These are phyloP conservation scores for Pachyseris speciosa DNA, from an alignment of 64 coral and sea anemone species.

Conservation along the genomic window DNA sequence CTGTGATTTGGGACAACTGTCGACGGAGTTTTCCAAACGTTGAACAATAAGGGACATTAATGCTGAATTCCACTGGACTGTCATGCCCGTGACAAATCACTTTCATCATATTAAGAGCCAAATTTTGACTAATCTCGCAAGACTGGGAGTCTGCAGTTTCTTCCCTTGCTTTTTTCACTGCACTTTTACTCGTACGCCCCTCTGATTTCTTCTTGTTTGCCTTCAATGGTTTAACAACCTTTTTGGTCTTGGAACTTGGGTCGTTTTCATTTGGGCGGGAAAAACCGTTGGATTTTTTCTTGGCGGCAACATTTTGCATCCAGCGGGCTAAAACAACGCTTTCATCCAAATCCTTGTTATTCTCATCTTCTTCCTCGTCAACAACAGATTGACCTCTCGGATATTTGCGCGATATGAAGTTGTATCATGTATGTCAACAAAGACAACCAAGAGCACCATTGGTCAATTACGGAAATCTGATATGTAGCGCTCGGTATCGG, in stretches of 20 bases:
- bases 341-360: background rate
- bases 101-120: background rate
- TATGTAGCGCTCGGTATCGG: too few relatives aligned
- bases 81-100: background rate
- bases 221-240: background rate
- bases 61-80: background rate
- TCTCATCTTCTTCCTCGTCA: background rate
- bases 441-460: too few relatives aligned
- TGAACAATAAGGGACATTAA: background rate
- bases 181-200: background rate
- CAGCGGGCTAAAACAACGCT: constrained; percentile 2
- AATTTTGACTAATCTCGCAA: background rate
- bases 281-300: constrained; percentile 2
- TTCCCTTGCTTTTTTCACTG: background rate
- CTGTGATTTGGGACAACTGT: background rate
- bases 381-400: background rate
- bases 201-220: background rate
- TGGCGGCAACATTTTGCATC: constrained; percentile 13
- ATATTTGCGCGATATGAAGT: background rate
- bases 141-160: constrained; percentile 17
- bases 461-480: too few relatives aligned
- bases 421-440: too few relatives aligned
- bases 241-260: background rate
- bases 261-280: constrained; percentile 3
- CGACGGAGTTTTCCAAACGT: background rate